Base-by-base conservation (phyloP, 2,113 vertebrate species). In the Marcusenius ussheri region DNA sequence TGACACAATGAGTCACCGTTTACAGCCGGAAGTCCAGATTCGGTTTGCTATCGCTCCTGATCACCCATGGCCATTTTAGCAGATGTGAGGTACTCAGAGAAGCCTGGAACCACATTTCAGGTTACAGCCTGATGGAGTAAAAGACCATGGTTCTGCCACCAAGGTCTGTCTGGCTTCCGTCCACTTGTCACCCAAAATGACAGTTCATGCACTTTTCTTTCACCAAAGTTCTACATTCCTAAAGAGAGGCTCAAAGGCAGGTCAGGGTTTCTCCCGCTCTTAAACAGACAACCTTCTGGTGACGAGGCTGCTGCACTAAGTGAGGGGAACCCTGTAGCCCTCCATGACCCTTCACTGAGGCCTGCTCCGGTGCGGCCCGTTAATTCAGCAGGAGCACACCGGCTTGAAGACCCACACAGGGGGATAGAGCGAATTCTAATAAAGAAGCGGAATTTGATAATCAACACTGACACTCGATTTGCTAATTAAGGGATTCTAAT, bases 401-500 rank as follows among this genome's bases (percentile, higher is more conserved):
- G 62, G 88, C 90, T 66, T 86, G 89, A 89, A 88, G 90, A 89
- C 46, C 83, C 89, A 50, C 88, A 84, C 84, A 90, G 86, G 92
- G 90, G 62, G 66, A 88, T 56, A 1, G 92, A 91, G 91, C 93
- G 91, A 93, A 50, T n/a, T 91, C 94, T 94, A 95, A 96, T 94
- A 95, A 93, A 95, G 94, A 94, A 95, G 93, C 91, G 80, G 91
- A 91, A 93, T 95, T 95, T 96, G 95, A 96, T 96, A 93, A 95
- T 95, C 95, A 94, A 94, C 94, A 50, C 93, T 94, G 95, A 95
- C 95, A 95, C 94, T 95, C 94, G 94, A 95, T 96, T 95, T 95
- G 95, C 95, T 96, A 96, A 96, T 83, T 95, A 94, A 95, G 93
- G 93, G 93, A 93, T 94, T 94, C 92, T 95, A 96, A 96, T 96